Evolutionary conservation across 2,888 invertebrate species (phyloP).

Genomic region (Amphipyra berbera): DNA sequence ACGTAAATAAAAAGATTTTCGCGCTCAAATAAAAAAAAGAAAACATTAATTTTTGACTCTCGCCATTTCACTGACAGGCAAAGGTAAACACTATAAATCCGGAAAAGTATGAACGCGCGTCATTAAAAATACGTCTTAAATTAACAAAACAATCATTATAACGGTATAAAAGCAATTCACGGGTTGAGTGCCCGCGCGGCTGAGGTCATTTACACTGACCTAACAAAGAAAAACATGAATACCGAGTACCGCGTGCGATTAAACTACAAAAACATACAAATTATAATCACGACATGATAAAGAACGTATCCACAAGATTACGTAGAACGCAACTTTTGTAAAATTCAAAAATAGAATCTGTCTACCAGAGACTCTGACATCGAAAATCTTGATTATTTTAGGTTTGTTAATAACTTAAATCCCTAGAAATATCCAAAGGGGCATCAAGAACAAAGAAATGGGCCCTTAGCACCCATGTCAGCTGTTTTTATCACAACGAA

Average conservation of each 20-base stretch:
- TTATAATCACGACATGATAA: constrained; percentile 51
- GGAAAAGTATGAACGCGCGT: constrained; percentile 20
- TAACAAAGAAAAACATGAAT: constrained; percentile 69
- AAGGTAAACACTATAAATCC: constrained; percentile 24
- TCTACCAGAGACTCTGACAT: constrained; percentile 8
- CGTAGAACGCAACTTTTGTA: constrained; percentile 47
- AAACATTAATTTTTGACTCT: background rate
- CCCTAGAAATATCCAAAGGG: constrained; percentile 7
- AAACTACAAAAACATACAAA: constrained; percentile 54
- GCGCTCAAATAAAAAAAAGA: constrained; percentile 1
- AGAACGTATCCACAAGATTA: constrained; percentile 37
- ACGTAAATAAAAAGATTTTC: constrained; percentile 7
- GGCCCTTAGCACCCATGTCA: constrained; percentile 79
- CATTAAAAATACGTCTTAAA: constrained; percentile 46
- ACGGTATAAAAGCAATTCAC: constrained; percentile 67
- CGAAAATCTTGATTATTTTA: background rate
- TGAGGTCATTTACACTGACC: constrained; percentile 75
- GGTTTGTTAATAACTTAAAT: background rate
- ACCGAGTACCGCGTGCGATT: constrained; percentile 52
- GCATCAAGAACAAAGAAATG: constrained; percentile 78
- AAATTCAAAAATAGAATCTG: constrained; percentile 68
- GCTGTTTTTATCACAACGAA: constrained; percentile 91
- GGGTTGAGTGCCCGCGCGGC: constrained; percentile 71
- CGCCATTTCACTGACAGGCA: constrained; percentile 15
- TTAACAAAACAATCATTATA: constrained; percentile 67